Percentiles rank a stretch among this genome's conserved stretches.
Evolutionary conservation across 1,140 invertebrate genomes (phyloP).

Genomic region (Heliconius himera): DNA sequence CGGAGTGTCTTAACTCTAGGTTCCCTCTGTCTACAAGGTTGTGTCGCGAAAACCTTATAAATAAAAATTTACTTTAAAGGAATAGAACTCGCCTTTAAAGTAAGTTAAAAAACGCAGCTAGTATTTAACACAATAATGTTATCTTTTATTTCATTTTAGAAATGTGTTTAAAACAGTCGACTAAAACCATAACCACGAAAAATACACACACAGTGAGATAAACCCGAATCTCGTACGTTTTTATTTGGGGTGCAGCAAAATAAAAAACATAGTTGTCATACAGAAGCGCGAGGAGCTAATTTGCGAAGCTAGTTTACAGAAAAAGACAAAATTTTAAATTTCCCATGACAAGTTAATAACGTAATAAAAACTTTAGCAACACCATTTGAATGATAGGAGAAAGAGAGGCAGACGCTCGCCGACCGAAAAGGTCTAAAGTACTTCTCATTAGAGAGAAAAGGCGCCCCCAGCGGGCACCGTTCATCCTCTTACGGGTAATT

Average conservation of each 20-base stretch:
- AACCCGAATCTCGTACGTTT: neutral
- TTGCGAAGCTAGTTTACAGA: slow-evolving; percentile 19
- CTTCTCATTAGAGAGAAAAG: slow-evolving; percentile 61
- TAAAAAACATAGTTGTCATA: neutral
- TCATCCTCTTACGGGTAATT: slow-evolving; percentile 66
- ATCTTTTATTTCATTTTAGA: neutral
- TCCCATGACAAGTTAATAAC: slow-evolving; percentile 27
- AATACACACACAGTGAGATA: neutral
- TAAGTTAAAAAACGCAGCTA: neutral
- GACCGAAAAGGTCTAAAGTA: slow-evolving; percentile 42
- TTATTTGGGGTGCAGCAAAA: neutral
- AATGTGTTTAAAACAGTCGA: neutral
- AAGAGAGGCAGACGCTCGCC: slow-evolving; percentile 19
- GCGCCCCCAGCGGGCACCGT: slow-evolving; percentile 43
- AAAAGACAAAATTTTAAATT: slow-evolving; percentile 24
- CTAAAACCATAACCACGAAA: neutral
- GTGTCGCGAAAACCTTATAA: no score
- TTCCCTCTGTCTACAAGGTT: no score
- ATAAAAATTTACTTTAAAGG: neutral
- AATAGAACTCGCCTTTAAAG: neutral
- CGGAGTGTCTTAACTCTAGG: no score
- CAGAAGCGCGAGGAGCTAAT: neutral
- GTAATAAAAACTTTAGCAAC: slow-evolving; percentile 41
- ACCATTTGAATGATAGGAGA: slow-evolving; percentile 32
- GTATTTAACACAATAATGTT: neutral